A percentile compares a stretch with the other conserved stretches of the same genome.
Conservation (phyloP, 2,113 vertebrate genomes). For the Corynorhinus townsendii region DNA sequence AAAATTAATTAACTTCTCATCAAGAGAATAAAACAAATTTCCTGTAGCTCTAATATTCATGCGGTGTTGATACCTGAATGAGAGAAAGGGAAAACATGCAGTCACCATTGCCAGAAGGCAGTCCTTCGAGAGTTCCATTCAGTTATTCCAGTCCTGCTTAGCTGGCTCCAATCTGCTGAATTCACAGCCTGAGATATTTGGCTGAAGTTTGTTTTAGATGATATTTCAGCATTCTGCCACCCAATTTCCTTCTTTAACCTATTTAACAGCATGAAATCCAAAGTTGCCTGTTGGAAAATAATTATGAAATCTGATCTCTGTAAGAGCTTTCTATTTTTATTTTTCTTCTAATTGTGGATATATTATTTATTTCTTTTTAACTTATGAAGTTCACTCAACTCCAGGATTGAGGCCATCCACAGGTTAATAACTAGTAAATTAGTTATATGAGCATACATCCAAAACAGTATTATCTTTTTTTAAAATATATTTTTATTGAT, state of each 20-base stretch:
- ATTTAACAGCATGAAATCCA: neutral
- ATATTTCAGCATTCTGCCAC: neutral
- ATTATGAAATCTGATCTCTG: conserved; percentile 22
- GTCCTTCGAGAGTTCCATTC: neutral
- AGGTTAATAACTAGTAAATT: neutral
- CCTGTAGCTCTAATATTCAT: neutral
- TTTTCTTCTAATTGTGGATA: neutral
- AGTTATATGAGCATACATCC: neutral
- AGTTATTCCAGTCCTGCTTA: neutral
- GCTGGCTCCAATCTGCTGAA: neutral
- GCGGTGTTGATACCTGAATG: neutral
- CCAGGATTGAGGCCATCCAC: neutral
- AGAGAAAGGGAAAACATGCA: neutral
- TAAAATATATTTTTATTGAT: no score
- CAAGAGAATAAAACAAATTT: neutral
- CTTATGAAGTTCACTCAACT: neutral
- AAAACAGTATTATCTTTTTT: neutral
- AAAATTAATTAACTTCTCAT: neutral
- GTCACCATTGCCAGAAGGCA: neutral
- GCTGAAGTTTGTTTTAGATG: neutral
- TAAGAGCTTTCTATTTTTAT: neutral
- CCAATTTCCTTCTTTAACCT: neutral
- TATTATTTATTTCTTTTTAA: neutral
- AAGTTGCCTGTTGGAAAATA: neutral
- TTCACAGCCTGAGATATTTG: conserved; percentile 9